phyloP scores from a whole-genome alignment of 1,140 invertebrate genomes.

The Drosophila ambigua region DNA sequence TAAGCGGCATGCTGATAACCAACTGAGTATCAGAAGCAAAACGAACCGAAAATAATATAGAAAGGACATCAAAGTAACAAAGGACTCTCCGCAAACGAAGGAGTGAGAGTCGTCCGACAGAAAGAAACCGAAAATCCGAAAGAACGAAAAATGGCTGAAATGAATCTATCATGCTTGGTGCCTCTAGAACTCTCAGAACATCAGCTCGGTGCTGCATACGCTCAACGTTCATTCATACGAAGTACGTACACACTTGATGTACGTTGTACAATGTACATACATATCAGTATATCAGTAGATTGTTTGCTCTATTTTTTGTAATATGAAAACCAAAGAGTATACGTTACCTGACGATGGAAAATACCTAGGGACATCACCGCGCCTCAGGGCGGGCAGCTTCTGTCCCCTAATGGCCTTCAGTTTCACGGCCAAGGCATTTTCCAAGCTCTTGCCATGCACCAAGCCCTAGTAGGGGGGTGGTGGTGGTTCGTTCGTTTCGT shows the following conservation, averaged over 20 bases:
- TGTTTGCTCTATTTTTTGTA: slow-evolving; percentile 37
- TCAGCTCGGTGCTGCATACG: slow-evolving; percentile 45
- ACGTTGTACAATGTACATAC: slow-evolving; percentile 9
- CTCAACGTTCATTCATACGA: slow-evolving; percentile 25
- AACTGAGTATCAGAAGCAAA: slow-evolving; percentile 1
- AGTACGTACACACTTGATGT: too few relatives aligned
- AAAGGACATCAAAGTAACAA: slow-evolving; percentile 1
- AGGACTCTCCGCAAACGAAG: background rate
- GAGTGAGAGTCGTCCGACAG: too few relatives aligned
- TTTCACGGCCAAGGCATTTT: slow-evolving; percentile 88
- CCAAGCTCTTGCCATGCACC: slow-evolving; percentile 84
- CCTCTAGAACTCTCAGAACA: slow-evolving; percentile 42
- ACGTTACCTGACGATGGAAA: slow-evolving; percentile 90
- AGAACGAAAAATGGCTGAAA: slow-evolving; percentile 42
- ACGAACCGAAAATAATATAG: slow-evolving; percentile 1
- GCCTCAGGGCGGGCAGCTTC: slow-evolving; percentile 89
- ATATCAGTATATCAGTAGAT: slow-evolving; percentile 25
- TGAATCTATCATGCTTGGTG: slow-evolving; percentile 54
- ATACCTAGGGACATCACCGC: slow-evolving; percentile 90
- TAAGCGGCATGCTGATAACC: slow-evolving; percentile 25
- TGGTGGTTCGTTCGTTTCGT: slow-evolving; percentile 21
- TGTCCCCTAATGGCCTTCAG: slow-evolving; percentile 88
- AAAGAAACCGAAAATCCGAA: slow-evolving; percentile 7
- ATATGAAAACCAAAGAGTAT: slow-evolving; percentile 40
- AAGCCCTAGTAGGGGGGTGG: slow-evolving; percentile 83